These are phyloP conservation scores for Rhagoletis zephyria DNA, from an alignment of 1,140 invertebrate species.

Conservation along the genomic window DNA sequence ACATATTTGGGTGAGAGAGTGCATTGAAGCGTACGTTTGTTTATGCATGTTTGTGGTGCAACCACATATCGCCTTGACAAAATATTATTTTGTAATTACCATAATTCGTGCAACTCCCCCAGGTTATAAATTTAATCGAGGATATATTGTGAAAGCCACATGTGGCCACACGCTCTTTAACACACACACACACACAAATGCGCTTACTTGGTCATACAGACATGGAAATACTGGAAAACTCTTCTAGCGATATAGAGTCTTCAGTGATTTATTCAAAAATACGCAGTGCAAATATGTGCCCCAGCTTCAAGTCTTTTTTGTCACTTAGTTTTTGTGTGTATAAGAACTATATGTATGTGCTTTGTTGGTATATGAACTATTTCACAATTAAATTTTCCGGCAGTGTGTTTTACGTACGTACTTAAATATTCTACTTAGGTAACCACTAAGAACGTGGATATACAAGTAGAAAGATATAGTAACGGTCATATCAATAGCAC, in stretches of 20 bases:
- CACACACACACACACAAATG: not conserved
- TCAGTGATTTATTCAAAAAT: not conserved
- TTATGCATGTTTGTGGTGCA: not conserved
- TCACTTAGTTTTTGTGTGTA: no score
- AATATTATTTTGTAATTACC: slow-evolving; percentile 53
- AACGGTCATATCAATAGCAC: no score
- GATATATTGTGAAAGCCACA: slow-evolving; percentile 4
- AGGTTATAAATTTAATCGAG: slow-evolving; percentile 32
- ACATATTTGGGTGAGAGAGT: not conserved
- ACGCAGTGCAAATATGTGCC: no score
- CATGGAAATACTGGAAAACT: not conserved
- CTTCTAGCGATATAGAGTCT: not conserved
- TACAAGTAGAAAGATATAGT: no score
- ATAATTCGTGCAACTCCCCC: slow-evolving; percentile 48
- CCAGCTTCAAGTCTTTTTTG: no score
- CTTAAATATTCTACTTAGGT: no score
- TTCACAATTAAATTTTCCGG: no score
- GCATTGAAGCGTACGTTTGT: not conserved
- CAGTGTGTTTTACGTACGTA: no score
- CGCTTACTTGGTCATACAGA: not conserved
- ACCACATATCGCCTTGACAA: slow-evolving; percentile 32
- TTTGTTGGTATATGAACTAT: no score
- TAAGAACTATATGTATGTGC: no score
- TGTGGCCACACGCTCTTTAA: not conserved
- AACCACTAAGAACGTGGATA: no score